phyloP scores from a whole-genome alignment of 2,797 vertebrate genomes.

The Enteromius anoplus region DNA sequence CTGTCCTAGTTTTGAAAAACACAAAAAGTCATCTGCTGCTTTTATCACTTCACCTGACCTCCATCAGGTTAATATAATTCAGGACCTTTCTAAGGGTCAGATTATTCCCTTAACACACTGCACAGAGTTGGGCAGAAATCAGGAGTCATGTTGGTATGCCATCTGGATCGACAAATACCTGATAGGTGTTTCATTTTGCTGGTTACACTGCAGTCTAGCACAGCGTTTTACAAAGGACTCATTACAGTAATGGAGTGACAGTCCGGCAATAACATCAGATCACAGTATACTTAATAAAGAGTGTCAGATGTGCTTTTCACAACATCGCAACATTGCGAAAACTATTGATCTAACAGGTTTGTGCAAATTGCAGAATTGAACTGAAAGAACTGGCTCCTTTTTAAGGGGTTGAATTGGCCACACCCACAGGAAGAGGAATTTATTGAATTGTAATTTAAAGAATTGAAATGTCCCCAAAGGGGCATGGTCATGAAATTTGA shows the following conservation, averaged over 20 bases:
- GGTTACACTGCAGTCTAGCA: conserved; percentile 34
- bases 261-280: conserved; percentile 31
- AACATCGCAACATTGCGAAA: neutral
- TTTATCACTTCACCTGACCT: conserved; percentile 35
- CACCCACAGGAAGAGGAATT: neutral
- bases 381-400: neutral
- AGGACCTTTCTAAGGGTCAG: conserved; percentile 46
- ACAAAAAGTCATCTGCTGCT: conserved; percentile 22
- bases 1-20: conserved; percentile 15
- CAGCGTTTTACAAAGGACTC: conserved; percentile 29
- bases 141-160: conserved; percentile 58
- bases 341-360: neutral
- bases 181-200: conserved; percentile 58
- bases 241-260: conserved; percentile 39
- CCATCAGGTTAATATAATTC: conserved; percentile 55
- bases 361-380: neutral
- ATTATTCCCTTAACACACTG: conserved; percentile 43
- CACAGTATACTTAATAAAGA: neutral
- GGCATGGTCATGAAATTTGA: neutral
- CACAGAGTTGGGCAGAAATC: conserved; percentile 44
- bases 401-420: neutral
- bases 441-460: neutral
- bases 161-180: conserved; percentile 55
- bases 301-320: neutral
- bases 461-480: neutral